Conservation (phyloP, 2,113 vertebrate species). For the Centropus unirufus region DNA sequence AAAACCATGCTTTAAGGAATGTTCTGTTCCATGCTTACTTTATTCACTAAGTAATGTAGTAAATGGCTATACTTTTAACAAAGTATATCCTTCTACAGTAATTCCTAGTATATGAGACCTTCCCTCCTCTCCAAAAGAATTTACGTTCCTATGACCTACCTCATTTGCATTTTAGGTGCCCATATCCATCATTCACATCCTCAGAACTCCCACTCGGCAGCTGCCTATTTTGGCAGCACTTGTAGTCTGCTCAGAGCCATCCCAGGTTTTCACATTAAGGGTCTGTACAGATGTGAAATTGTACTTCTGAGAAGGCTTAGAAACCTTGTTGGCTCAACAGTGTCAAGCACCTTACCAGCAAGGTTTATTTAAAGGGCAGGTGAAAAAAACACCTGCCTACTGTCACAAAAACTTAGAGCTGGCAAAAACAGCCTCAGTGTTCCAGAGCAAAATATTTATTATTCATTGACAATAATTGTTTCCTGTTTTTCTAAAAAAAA, state of each 20-base stretch:
- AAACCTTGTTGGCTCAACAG: background rate
- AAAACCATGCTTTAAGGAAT: background rate
- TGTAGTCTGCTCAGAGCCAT: background rate
- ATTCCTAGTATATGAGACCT: slow-evolving; percentile 35
- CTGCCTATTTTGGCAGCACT: slow-evolving; percentile 58
- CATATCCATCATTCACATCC: slow-evolving; percentile 29
- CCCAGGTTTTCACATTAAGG: slow-evolving; percentile 54
- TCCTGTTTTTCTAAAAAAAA: background rate
- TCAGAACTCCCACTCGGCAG: slow-evolving; percentile 64
- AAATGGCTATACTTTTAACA: background rate
- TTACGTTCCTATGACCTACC: slow-evolving; percentile 4
- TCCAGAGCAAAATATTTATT: background rate
- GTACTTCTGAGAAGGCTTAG: slow-evolving; percentile 19
- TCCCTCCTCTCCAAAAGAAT: background rate
- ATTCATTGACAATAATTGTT: background rate
- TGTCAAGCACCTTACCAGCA: slow-evolving; percentile 9
- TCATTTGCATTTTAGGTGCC: slow-evolving; percentile 39
- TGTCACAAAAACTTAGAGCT: background rate
- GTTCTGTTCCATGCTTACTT: background rate
- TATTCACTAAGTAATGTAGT: background rate
- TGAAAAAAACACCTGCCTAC: slow-evolving; percentile 51
- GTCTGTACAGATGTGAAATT: background rate
- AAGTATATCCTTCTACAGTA: slow-evolving; percentile 11
- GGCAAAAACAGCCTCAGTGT: background rate
- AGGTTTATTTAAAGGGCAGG: slow-evolving; percentile 47